Conservation (phyloP, 2,888 invertebrate genomes). For the Mycalesis mineus region DNA sequence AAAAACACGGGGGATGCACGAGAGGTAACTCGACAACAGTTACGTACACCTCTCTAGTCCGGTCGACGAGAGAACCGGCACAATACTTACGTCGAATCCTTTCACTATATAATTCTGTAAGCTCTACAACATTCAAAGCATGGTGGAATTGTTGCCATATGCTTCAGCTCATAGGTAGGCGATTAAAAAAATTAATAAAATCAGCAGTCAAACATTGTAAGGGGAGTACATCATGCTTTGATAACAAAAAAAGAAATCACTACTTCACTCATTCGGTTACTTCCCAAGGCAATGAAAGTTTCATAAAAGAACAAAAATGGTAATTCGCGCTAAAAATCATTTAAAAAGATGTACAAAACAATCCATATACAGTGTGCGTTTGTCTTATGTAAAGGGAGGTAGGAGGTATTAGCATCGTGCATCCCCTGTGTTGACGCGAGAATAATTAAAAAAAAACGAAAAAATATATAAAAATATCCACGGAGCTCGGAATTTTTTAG, state of each 20-base stretch:
- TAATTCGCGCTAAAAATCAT: conserved; percentile 19
- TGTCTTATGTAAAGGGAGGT: conserved; percentile 54
- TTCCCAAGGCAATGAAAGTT: conserved; percentile 31
- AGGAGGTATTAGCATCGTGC: conserved; percentile 75
- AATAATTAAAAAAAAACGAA: conserved; percentile 44
- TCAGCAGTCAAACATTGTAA: conserved; percentile 37
- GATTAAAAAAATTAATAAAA: conserved; percentile 42
- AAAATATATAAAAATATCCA: conserved; percentile 40
- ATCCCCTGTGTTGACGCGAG: conserved; percentile 76
- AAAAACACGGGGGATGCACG: conserved; percentile 73
- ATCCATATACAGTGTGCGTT: conserved; percentile 36
- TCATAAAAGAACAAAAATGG: conserved; percentile 19
- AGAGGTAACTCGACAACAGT: conserved; percentile 41
- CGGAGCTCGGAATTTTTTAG: conserved; percentile 69
- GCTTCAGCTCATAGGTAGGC: conserved; percentile 49
- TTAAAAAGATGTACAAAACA: conserved; percentile 20
- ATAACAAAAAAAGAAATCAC: conserved; percentile 27
- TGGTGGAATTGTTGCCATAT: conserved; percentile 46
- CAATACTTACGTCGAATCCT: conserved; percentile 45
- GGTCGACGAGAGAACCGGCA: conserved; percentile 36
- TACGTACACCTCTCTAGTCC: conserved; percentile 61
- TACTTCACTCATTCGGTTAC: conserved; percentile 32
- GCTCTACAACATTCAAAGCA: conserved; percentile 72
- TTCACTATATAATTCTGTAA: conserved; percentile 34
- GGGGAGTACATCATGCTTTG: conserved; percentile 68